Percentiles rank a stretch among this genome's conserved stretches.
These are phyloP conservation scores for Embiotoca jacksoni DNA, from an alignment of 2,113 vertebrate species.

Conservation along the genomic window DNA sequence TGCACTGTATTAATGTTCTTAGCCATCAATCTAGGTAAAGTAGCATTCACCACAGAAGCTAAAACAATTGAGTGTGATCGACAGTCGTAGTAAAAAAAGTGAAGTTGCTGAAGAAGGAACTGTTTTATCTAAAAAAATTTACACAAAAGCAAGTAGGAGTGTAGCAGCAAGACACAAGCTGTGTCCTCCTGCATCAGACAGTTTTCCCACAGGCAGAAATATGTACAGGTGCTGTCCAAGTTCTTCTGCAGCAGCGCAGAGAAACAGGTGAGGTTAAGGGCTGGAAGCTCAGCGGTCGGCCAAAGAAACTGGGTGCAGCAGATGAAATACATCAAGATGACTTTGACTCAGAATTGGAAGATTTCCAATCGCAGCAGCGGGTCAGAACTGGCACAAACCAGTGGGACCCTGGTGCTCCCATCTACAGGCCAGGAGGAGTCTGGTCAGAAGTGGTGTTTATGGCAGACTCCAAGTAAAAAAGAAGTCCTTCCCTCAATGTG, in stretches of 20 bases:
- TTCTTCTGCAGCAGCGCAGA: constrained; percentile 5
- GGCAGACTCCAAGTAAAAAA: constrained; percentile 13
- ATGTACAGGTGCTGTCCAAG: neutral
- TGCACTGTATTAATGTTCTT: neutral
- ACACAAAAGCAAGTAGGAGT: neutral
- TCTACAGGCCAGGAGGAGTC: neutral
- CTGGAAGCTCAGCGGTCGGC: neutral
- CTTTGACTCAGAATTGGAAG: constrained; percentile 7
- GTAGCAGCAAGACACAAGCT: neutral
- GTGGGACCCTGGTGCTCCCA: neutral
- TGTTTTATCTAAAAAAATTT: neutral
- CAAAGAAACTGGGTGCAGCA: neutral
- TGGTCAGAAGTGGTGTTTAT: neutral
- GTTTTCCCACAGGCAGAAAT: neutral
- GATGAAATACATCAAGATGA: neutral
- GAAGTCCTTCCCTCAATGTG: neutral
- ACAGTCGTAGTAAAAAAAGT: neutral
- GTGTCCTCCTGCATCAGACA: neutral
- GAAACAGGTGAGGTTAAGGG: neutral
- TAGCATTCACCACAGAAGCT: no score
- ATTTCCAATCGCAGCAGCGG: neutral
- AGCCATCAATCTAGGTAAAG: neutral
- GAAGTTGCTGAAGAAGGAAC: neutral
- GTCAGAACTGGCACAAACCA: constrained; percentile 3
- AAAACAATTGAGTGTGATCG: neutral